phyloP scores from a whole-genome alignment of 2,888 invertebrate genomes.

The Neoaliturus tenellus region DNA sequence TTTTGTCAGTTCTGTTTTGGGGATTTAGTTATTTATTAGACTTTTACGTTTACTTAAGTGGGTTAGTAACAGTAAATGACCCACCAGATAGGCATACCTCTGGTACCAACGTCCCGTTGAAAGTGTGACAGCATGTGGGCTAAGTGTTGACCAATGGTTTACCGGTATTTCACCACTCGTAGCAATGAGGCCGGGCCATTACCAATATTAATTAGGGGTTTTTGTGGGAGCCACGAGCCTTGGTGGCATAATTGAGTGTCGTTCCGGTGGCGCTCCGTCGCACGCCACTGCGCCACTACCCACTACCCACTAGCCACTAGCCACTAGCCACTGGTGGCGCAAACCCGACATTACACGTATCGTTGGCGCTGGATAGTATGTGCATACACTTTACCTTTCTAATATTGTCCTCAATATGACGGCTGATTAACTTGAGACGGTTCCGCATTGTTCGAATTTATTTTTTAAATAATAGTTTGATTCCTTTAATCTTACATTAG shows the following conservation, averaged over 20 bases:
- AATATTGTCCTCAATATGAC: neutral
- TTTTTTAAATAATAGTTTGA: too few species aligned
- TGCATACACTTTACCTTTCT: neutral
- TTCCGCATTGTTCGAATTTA: neutral
- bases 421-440: neutral
- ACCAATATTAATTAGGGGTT: slow-evolving; percentile 25
- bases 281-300: neutral
- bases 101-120: neutral
- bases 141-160: neutral
- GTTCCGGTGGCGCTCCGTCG: neutral
- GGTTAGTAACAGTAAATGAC: too few species aligned
- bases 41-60: too few species aligned
- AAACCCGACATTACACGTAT: slow-evolving; percentile 2
- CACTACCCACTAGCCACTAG: too few species aligned
- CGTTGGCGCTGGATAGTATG: neutral
- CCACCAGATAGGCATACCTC: too few species aligned
- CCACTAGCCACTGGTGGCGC: neutral
- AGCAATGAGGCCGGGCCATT: neutral
- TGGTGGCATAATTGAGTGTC: neutral
- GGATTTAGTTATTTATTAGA: too few species aligned
- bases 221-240: neutral
- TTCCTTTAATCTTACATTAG: too few species aligned
- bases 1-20: too few species aligned
- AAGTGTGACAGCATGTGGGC: neutral
- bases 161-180: neutral